Evolutionary conservation across 2,888 invertebrate species (phyloP), one percentile per base, ranked within the genome.

Genomic region (Chrysopilus asiliformis): DNA sequence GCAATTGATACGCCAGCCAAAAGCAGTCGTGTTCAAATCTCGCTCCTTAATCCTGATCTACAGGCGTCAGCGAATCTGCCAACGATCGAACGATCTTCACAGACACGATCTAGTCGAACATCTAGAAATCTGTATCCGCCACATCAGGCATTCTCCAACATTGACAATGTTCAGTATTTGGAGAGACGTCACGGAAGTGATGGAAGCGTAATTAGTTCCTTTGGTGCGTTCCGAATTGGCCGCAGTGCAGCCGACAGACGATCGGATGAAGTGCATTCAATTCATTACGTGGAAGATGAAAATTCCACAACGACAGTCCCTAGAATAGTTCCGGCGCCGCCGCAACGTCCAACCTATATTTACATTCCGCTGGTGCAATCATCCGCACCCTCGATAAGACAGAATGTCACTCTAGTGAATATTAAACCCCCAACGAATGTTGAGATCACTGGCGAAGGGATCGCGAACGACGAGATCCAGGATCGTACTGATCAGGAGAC

Each of bases 61-160:
- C n/a, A n/a, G n/a, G 7, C 22, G 22, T 8, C 7, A 22, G 22
- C 22, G 7, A 10, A 22, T 22, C 22, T 22, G 10, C 7, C 10
- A 22, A 8, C 22, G 10, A 22, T 22, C 10, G 22, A 22, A 10
- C 7, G 22, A 10, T 22, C 10, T 22, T 10, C 7, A 7, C 37
- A 20, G 9, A 12, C 43, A 12, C 34, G 45, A 3, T 42, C 43
- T 10, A 36, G 27, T 13, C 49, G 53, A 15, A 47, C 49, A 3
- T 60, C 60, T 2, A 52, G 60, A 4, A 64, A 64, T 45, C 51
- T 64, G n/a, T 61, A 57, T 40, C 58, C 60, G 4, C 63, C 63
- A 3, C 55, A 56, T 39, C 52, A 63, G 44, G 47, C 53, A 7
- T 64, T 64, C 37, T 56, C 56, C 4, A 58, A 55, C 43, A 47